Conservation (phyloP, 2,797 vertebrate genomes). For the Cyclopterus lumpus region DNA sequence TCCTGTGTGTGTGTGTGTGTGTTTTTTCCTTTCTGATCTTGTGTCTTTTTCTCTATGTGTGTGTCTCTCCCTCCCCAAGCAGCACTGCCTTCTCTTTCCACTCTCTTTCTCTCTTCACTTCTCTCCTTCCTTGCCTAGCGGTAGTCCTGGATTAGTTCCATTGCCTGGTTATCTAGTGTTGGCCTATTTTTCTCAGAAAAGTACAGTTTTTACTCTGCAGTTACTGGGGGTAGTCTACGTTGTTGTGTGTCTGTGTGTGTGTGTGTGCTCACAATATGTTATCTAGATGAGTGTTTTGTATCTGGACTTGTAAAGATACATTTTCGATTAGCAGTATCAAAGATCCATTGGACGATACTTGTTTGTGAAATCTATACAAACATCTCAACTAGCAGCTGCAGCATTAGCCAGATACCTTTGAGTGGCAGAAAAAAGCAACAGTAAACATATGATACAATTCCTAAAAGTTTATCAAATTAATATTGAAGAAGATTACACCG, state of each 20-base stretch:
- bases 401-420: neutral
- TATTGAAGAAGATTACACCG: neutral
- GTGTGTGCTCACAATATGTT: neutral
- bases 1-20: slow-evolving; percentile 33
- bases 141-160: slow-evolving; percentile 86
- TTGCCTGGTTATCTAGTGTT: slow-evolving; percentile 85
- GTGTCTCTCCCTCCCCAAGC: slow-evolving; percentile 28
- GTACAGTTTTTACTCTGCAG: slow-evolving; percentile 71
- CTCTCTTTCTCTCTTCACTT: slow-evolving; percentile 48
- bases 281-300: neutral
- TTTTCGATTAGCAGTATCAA: neutral
- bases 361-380: neutral
- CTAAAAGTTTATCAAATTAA: neutral
- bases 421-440: neutral
- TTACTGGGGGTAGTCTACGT: slow-evolving; percentile 47
- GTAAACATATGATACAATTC: neutral
- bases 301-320: slow-evolving; percentile 16
- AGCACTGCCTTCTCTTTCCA: slow-evolving; percentile 58
- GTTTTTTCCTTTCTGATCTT: slow-evolving; percentile 48
- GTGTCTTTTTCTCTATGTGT: slow-evolving; percentile 47
- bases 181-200: slow-evolving; percentile 81
- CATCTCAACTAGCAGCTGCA: too few relatives aligned
- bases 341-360: neutral
- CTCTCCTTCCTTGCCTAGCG: slow-evolving; percentile 68
- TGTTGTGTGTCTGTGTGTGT: slow-evolving; percentile 25